Percentiles rank a stretch among this genome's conserved stretches.
Evolutionary conservation across 2,797 vertebrate species (phyloP).

Genomic region (Molossus molossus): DNA sequence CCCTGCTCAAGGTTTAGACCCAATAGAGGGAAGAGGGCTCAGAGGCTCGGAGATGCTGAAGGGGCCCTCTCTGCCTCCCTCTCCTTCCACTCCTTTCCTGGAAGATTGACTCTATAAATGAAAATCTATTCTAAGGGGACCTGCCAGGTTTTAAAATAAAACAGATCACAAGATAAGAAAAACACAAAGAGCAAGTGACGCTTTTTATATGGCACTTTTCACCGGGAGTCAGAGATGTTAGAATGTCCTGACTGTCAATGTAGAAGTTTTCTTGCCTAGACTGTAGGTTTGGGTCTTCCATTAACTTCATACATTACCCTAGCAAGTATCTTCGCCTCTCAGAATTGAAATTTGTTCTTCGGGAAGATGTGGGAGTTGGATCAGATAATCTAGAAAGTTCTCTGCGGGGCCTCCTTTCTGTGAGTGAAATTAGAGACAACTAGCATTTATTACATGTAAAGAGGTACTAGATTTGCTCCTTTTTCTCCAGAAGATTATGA

Average conservation of each 20-base stretch:
- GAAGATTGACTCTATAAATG: background rate
- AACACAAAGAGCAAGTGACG: background rate
- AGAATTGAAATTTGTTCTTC: background rate
- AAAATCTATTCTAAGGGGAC: constrained; percentile 1
- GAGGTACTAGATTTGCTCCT: background rate
- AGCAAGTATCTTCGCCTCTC: background rate
- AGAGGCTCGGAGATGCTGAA: too few species aligned
- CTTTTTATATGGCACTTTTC: constrained; percentile 30
- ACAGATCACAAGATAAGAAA: constrained; percentile 30
- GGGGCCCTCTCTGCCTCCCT: background rate
- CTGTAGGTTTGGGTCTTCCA: background rate
- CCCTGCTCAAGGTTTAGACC: background rate
- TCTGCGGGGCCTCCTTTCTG: background rate
- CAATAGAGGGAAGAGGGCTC: background rate
- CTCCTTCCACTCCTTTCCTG: background rate
- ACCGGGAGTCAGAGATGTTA: background rate
- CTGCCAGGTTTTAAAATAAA: constrained; percentile 19
- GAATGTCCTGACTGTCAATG: constrained; percentile 40
- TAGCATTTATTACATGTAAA: background rate
- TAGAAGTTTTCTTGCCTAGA: constrained; percentile 44
- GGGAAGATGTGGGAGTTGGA: background rate
- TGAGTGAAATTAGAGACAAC: background rate
- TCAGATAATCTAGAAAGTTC: background rate
- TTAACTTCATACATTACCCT: background rate
- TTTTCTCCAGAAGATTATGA: background rate